These are phyloP conservation scores for Adoxophyes honmai DNA, from an alignment of 1,140 invertebrate species.

Conservation along the genomic window DNA sequence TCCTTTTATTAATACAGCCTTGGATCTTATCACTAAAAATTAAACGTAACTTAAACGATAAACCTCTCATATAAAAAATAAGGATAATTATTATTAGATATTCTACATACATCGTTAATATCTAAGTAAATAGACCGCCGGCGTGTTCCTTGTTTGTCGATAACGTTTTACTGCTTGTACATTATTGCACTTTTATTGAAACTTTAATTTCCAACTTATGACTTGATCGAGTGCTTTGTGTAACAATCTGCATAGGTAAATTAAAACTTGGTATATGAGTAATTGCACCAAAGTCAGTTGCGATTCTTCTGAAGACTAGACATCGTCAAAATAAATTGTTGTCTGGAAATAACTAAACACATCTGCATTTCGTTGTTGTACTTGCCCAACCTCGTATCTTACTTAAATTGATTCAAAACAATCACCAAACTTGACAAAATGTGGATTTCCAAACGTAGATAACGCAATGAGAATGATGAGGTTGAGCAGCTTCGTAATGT, in stretches of 20 bases:
- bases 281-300: neutral
- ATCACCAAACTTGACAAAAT: too few relatives aligned
- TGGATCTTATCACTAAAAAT: slow-evolving; percentile 68
- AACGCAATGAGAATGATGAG: too few relatives aligned
- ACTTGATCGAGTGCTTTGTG: too few relatives aligned
- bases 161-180: slow-evolving; percentile 19
- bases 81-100: slow-evolving; percentile 55
- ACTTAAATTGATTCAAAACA: too few relatives aligned
- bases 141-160: slow-evolving; percentile 39
- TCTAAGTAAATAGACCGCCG: slow-evolving; percentile 72
- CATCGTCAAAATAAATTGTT: slow-evolving; percentile 11
- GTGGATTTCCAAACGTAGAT: too few relatives aligned
- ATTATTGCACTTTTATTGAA: slow-evolving; percentile 41
- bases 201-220: slow-evolving; percentile 16
- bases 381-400: too few relatives aligned
- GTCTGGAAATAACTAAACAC: neutral
- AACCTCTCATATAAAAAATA: slow-evolving; percentile 71
- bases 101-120: slow-evolving; percentile 48
- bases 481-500: too few relatives aligned
- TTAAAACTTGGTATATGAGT: neutral
- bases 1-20: slow-evolving; percentile 67
- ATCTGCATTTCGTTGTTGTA: slow-evolving; percentile 5
- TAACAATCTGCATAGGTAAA: too few relatives aligned
- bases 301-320: neutral
- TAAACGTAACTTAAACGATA: slow-evolving; percentile 68